Base-by-base conservation (phyloP, 2,888 invertebrate genomes). In the Carabus problematicus region DNA sequence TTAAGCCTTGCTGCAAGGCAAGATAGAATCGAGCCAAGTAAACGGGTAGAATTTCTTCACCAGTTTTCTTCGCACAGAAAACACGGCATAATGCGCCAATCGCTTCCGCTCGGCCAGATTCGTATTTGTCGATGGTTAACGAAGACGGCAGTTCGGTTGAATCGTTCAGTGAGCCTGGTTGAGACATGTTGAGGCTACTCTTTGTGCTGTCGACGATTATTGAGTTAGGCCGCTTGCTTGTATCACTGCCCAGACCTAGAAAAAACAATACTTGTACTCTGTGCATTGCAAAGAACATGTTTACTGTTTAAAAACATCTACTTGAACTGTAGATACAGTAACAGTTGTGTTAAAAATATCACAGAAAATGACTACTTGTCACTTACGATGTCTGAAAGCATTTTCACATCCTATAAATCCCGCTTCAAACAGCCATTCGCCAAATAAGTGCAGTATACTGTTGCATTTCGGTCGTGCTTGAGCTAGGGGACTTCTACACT, bases 381-480 rank as follows among this genome's bases (percentile, higher is more conserved):
- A 68, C 62, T 69, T 69, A 69, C 69, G 43, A 18, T 18, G 54
- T 62, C 69, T 54, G 16, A 62, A 69, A 11, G 59, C 45, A 40
- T 64, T 61, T 64, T 90, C 90, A 55, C 92, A 93, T 2, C 95
- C 95, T 75, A 96, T 92, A 74, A 97, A 91, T 1, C 97, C 93
- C 4, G 97, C 97, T 81, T 98, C 97, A 80, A 97, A 97, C 72
- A 98, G 84, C 98, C 98, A 98, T 78, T 95, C 93, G 1, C 98
- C 97, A 82, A 97, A 97, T 73, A 98, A 85, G 81, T 98, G 97
- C 70, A 98, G 86, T 79, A 98, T 92, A 72, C 97, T 97, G 82
- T 98, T 97, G 76, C 96, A 96, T 79, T 94, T 94, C 16, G 97
- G 96, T 67, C 97, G 87, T 39, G 89, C 85, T 14, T 90, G 87